Evolutionary conservation across 2,888 invertebrate genomes (phyloP).

Genomic region (Noctua janthina): DNA sequence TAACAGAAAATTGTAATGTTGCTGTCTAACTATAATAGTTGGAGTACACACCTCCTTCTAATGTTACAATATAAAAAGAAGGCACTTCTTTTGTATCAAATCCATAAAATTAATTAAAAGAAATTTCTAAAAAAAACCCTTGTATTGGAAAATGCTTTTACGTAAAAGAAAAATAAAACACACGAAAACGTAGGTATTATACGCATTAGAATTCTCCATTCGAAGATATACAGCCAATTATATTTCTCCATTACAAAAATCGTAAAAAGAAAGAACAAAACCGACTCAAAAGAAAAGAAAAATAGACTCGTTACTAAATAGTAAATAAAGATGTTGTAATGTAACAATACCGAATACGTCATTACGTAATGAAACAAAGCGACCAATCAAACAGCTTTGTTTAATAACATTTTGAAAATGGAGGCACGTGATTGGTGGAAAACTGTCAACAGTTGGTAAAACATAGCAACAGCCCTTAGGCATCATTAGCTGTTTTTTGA

Average conservation of each 20-base stretch:
- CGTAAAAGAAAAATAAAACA: not conserved
- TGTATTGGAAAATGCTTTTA: not conserved
- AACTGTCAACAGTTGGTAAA: conserved; percentile 63
- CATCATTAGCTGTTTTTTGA: conserved; percentile 38
- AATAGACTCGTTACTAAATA: conserved; percentile 10
- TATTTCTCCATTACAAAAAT: not conserved
- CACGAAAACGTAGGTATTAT: not conserved
- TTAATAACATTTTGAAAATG: conserved; percentile 61
- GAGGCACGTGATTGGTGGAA: conserved; percentile 58
- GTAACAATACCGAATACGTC: conserved; percentile 43
- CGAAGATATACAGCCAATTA: conserved; percentile 6
- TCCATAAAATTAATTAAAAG: conserved; percentile 4
- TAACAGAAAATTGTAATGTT: not conserved
- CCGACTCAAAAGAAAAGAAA: not conserved
- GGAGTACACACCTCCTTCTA: not conserved
- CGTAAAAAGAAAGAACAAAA: conserved; percentile 4
- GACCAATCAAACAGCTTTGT: conserved; percentile 61
- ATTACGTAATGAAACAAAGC: conserved; percentile 58
- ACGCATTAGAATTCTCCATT: not conserved
- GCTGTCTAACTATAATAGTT: not conserved
- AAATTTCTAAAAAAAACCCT: not conserved
- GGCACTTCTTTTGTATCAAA: not conserved
- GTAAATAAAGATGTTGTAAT: conserved; percentile 41
- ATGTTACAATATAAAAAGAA: not conserved
- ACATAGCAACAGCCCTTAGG: conserved; percentile 55